Conservation (phyloP, 2,797 vertebrate species). For the Graptemys geographica region DNA sequence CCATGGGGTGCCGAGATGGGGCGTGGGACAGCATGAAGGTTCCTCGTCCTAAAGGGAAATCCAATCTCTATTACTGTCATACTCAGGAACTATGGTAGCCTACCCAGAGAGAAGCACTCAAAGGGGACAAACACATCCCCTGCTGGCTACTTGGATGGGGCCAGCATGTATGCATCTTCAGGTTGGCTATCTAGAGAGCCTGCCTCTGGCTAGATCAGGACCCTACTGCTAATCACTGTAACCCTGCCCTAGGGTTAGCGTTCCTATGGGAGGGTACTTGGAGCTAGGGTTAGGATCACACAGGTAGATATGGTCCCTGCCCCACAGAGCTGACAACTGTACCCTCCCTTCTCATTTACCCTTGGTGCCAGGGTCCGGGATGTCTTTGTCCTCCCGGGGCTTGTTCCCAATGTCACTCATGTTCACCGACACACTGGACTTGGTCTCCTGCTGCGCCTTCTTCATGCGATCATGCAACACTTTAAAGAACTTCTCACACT, state of each 20-base stretch:
- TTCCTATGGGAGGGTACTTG: background rate
- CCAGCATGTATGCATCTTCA: no score
- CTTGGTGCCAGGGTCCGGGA: conserved; percentile 75
- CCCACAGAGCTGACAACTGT: background rate
- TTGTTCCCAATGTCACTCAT: conserved; percentile 91
- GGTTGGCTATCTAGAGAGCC: background rate
- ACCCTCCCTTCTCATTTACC: conserved; percentile 15
- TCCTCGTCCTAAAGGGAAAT: conserved; percentile 63
- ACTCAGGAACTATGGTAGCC: background rate
- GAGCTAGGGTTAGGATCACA: background rate
- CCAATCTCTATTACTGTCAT: background rate
- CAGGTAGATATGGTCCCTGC: background rate
- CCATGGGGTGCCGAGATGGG: conserved; percentile 64
- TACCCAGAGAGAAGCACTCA: background rate
- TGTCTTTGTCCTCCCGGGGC: conserved; percentile 75
- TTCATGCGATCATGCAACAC: conserved; percentile 96
- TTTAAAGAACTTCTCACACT: conserved; percentile 98
- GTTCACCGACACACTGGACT: conserved; percentile 94
- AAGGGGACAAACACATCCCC: background rate
- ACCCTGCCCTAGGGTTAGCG: background rate
- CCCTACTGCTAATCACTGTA: background rate
- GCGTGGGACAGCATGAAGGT: conserved; percentile 79
- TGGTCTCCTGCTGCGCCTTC: conserved; percentile 95
- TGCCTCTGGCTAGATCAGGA: background rate
- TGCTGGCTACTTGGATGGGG: background rate